A percentile compares a stretch with the other conserved stretches of the same genome.
Conservation (phyloP, 2,888 invertebrate species). For the Folsomia candida region DNA sequence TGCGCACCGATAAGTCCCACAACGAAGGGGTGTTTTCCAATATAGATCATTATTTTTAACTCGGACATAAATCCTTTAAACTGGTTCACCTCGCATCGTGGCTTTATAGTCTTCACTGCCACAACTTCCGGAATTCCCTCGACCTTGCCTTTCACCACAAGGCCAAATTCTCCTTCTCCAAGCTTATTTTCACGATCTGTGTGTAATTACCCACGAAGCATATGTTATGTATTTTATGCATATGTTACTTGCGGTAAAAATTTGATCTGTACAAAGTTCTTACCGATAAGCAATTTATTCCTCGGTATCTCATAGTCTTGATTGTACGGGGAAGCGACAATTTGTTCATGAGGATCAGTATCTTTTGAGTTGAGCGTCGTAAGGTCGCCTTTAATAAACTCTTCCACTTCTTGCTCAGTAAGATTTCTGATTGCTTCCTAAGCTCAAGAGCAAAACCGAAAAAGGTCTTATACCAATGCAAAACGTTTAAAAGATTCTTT, state of each 20-base stretch:
- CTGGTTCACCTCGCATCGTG: conserved; percentile 30
- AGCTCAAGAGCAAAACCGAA: too few species aligned
- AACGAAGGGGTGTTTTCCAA: conserved; percentile 37
- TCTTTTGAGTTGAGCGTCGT: conserved; percentile 31
- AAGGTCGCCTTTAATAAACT: conserved; percentile 41
- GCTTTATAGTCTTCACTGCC: conserved; percentile 38
- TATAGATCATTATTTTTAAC: conserved; percentile 42
- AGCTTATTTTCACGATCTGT: conserved; percentile 37
- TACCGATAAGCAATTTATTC: conserved; percentile 37
- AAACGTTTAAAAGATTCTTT: too few species aligned
- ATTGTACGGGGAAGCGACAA: conserved; percentile 39
- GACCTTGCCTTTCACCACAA: conserved; percentile 36
- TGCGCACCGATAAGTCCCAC: conserved; percentile 36
- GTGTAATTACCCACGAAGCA: too few species aligned
- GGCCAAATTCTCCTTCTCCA: conserved; percentile 45
- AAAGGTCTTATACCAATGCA: too few species aligned
- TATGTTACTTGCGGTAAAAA: too few species aligned
- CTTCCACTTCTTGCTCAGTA: conserved; percentile 42
- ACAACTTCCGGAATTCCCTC: conserved; percentile 29
- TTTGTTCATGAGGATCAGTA: conserved; percentile 31
- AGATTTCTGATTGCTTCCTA: conserved; percentile 36
- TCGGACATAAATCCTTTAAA: conserved; percentile 41
- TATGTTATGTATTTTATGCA: too few species aligned
- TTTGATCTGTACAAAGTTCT: too few species aligned
- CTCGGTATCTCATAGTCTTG: conserved; percentile 40